phyloP scores from a whole-genome alignment of 1,140 invertebrate genomes.

The Drosophila baimaii region DNA sequence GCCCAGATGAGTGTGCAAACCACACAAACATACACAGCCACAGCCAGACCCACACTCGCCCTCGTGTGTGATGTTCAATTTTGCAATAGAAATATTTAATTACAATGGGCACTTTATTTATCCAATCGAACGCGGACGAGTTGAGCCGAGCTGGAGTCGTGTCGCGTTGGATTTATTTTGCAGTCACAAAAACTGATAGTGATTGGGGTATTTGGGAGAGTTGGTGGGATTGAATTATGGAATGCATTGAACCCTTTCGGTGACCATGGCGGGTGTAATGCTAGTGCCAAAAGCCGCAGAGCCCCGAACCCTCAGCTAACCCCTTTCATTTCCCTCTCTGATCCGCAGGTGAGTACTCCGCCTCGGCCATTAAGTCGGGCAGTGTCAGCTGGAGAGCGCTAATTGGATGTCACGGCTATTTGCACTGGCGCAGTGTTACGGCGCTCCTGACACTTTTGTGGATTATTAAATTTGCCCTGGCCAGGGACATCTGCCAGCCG shows the following conservation, averaged over 20 bases:
- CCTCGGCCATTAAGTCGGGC: conserved; percentile 81
- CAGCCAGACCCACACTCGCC: background rate
- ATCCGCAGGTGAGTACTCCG: conserved; percentile 84
- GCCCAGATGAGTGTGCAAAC: conserved; percentile 11
- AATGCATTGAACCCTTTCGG: conserved; percentile 30
- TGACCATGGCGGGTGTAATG: conserved; percentile 10
- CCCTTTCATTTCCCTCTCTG: conserved; percentile 30
- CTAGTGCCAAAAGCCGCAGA: conserved; percentile 27
- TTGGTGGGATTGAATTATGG: conserved; percentile 12
- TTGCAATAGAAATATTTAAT: conserved; percentile 73
- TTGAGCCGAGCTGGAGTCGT: conserved; percentile 1
- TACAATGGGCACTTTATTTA: conserved; percentile 67
- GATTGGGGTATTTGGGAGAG: conserved; percentile 7
- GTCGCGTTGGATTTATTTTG: conserved; percentile 29
- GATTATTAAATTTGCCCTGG: conserved; percentile 76
- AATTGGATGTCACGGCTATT: conserved; percentile 78
- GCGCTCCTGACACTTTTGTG: conserved; percentile 78
- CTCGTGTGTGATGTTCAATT: conserved; percentile 57
- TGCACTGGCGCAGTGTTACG: conserved; percentile 70
- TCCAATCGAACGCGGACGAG: conserved; percentile 37
- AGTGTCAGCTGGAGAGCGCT: conserved; percentile 72
- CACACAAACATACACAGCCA: background rate
- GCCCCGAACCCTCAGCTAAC: conserved; percentile 5
- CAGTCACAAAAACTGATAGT: conserved; percentile 48
- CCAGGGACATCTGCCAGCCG: conserved; percentile 56